Conservation (phyloP, 2,888 invertebrate genomes). For the Pachydiplax longipennis region DNA sequence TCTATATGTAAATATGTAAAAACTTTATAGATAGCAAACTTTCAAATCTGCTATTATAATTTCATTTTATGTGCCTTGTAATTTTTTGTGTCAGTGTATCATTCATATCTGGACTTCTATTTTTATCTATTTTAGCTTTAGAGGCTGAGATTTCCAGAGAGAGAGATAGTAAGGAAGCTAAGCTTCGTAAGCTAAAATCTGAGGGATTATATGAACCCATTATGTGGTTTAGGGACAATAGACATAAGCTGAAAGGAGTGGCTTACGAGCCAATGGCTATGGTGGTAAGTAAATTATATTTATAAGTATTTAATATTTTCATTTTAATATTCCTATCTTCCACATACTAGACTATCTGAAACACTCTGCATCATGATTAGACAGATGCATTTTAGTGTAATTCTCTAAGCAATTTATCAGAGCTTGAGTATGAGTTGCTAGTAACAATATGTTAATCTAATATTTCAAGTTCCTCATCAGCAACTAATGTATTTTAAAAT, state of each 20-base stretch:
- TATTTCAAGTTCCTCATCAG: too few relatives aligned
- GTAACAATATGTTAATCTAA: too few relatives aligned
- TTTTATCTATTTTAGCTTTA: neutral
- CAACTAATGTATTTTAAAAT: too few relatives aligned
- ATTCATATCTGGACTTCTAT: neutral
- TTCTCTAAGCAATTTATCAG: too few relatives aligned
- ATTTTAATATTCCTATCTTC: neutral
- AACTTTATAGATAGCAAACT: too few relatives aligned
- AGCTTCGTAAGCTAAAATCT: neutral
- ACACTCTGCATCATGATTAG: too few relatives aligned
- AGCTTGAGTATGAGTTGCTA: too few relatives aligned
- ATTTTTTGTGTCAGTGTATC: neutral
- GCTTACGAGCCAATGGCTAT: constrained; percentile 87
- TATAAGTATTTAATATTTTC: neutral
- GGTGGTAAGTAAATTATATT: constrained; percentile 61
- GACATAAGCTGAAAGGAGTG: constrained; percentile 68
- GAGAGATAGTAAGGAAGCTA: neutral
- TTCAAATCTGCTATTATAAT: neutral
- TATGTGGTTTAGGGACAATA: constrained; percentile 75
- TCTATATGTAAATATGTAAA: too few relatives aligned
- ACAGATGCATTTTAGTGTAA: too few relatives aligned
- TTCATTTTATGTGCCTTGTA: too few relatives aligned
- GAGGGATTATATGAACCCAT: constrained; percentile 63
- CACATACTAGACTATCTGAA: too few relatives aligned
- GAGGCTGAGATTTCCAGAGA: neutral